A percentile compares a stretch with the other conserved stretches of the same genome.
These are phyloP conservation scores for Pseudopodoces humilis DNA, from an alignment of 2,113 vertebrate species.

Conservation along the genomic window DNA sequence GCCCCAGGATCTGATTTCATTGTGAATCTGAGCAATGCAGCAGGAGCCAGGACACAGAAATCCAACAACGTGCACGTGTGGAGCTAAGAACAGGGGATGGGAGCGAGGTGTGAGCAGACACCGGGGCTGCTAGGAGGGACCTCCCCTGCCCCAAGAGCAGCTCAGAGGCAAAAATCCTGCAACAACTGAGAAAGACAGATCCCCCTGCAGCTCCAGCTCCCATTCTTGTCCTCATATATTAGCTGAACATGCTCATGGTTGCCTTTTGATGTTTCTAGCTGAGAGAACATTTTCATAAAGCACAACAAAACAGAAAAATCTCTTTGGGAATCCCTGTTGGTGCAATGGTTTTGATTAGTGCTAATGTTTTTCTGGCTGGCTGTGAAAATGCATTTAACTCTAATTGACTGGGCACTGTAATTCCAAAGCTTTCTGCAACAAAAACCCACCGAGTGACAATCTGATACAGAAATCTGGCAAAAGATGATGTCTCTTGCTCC, in stretches of 20 bases:
- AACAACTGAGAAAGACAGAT: background rate
- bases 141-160: background rate
- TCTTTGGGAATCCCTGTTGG: conserved; percentile 55
- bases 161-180: background rate
- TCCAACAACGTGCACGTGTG: fast-evolving
- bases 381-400: conserved; percentile 72
- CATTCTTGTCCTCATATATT: background rate
- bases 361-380: conserved; percentile 69
- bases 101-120: background rate
- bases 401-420: conserved; percentile 70
- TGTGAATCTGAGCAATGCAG: background rate
- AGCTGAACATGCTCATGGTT: background rate
- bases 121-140: background rate
- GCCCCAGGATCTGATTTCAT: background rate
- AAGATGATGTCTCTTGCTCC: conserved; percentile 45
- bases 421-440: conserved; percentile 63
- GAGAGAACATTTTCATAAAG: conserved; percentile 51
- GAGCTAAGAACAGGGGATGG: background rate
- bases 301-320: conserved; percentile 26
- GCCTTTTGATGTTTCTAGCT: conserved; percentile 53
- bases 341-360: conserved; percentile 67
- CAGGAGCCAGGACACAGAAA: background rate
- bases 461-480: conserved; percentile 58
- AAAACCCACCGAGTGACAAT: conserved; percentile 62
- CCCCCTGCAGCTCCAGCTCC: background rate